Conservation (phyloP, 2,113 vertebrate species). For the Neogale vison region DNA sequence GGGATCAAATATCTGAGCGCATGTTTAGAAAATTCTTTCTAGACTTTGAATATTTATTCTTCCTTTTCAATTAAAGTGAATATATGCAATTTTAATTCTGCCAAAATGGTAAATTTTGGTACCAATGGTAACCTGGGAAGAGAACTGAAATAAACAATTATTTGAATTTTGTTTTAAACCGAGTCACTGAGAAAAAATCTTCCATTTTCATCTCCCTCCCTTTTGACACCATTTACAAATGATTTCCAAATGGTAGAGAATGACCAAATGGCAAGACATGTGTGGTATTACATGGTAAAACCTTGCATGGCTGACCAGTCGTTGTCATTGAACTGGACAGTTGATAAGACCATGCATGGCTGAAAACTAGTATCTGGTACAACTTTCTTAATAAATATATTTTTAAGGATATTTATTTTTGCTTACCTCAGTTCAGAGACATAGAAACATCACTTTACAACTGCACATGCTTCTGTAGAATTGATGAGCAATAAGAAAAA, state of each 20-base stretch:
- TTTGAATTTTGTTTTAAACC: constrained; percentile 12
- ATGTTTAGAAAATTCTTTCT: background rate
- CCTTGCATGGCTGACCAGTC: accelerated
- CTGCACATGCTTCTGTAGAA: background rate
- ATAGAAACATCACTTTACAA: background rate
- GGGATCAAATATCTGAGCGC: background rate
- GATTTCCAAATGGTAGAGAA: background rate
- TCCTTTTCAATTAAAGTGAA: background rate
- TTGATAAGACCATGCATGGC: background rate
- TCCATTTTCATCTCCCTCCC: background rate
- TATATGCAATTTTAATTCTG: background rate
- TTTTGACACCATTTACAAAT: background rate
- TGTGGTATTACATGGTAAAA: background rate
- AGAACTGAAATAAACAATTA: background rate
- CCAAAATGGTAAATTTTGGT: background rate
- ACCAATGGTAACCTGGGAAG: background rate
- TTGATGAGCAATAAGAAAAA: background rate
- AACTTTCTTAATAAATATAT: background rate
- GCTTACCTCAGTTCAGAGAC: background rate
- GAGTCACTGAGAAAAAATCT: background rate
- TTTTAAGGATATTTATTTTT: background rate
- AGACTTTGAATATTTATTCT: background rate
- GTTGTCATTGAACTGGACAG: too few species aligned
- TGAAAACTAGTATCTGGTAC: background rate
- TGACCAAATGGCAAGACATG: too few species aligned